These are phyloP conservation scores for Ostrea edulis DNA, from an alignment of 1,140 invertebrate genomes.

Conservation along the genomic window DNA sequence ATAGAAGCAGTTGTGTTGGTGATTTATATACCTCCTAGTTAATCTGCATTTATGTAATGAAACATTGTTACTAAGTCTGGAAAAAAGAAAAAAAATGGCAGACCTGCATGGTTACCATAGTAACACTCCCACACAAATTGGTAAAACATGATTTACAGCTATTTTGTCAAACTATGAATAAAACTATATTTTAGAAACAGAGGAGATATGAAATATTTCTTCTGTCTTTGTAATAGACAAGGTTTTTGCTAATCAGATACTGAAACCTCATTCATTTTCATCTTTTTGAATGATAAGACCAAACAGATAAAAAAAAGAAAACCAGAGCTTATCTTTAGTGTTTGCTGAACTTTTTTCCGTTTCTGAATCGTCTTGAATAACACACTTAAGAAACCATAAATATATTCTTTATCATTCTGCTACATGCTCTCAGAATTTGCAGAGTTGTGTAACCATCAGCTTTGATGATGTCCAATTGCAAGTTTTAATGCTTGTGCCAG, in stretches of 20 bases:
- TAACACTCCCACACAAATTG: constrained; percentile 8
- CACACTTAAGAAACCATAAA: constrained; percentile 2
- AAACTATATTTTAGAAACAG: not conserved
- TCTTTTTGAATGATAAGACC: constrained; percentile 8
- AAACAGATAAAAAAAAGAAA: constrained; percentile 22
- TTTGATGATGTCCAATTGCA: not conserved
- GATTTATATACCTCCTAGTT: not conserved
- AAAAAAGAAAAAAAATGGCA: not conserved
- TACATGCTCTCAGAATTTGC: not conserved
- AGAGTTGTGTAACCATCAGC: not conserved
- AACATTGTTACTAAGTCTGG: not conserved
- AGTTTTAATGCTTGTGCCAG: not conserved
- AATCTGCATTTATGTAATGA: not conserved
- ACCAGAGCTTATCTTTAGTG: not conserved
- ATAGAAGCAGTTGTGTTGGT: constrained; percentile 78
- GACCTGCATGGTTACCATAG: constrained; percentile 28
- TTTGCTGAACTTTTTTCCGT: not conserved
- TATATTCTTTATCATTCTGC: constrained; percentile 14
- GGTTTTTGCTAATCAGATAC: constrained; percentile 25
- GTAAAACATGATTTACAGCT: constrained; percentile 29
- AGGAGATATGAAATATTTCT: constrained; percentile 6
- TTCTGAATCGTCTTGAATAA: constrained; percentile 13
- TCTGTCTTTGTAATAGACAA: constrained; percentile 18
- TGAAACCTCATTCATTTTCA: constrained; percentile 1
- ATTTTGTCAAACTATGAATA: constrained; percentile 26